phyloP scores from a whole-genome alignment of 1,140 invertebrate genomes.

The Atta cephalotes region DNA sequence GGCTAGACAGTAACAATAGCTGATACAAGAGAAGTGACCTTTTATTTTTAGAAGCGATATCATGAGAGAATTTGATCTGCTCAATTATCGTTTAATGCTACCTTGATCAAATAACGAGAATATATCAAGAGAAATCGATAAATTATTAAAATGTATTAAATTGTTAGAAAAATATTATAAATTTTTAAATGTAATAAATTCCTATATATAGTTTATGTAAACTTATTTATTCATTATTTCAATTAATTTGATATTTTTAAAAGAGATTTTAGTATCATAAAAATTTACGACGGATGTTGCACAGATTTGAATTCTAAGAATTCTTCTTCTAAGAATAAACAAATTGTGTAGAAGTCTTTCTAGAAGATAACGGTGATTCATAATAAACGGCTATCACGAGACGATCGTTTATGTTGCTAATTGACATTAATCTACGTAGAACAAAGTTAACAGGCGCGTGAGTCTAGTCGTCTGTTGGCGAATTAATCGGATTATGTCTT shows the following conservation, averaged over 20 bases:
- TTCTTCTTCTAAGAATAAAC: background rate
- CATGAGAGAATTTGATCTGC: background rate
- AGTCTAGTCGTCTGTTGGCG: background rate
- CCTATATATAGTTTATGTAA: background rate
- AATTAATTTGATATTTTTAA: background rate
- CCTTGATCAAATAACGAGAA: background rate
- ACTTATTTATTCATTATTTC: background rate
- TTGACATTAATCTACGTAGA: constrained; percentile 46
- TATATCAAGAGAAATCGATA: background rate
- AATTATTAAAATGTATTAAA: background rate
- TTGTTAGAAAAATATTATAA: background rate
- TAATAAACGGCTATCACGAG: constrained; percentile 38
- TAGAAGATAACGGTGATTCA: background rate
- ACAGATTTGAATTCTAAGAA: background rate
- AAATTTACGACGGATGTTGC: background rate
- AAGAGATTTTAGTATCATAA: background rate
- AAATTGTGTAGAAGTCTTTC: constrained; percentile 8
- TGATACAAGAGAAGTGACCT: background rate
- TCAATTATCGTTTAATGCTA: background rate
- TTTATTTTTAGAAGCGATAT: constrained; percentile 36
- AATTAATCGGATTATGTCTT: constrained; percentile 62
- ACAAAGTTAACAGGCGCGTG: constrained; percentile 23
- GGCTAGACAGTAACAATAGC: background rate
- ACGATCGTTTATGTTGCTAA: constrained; percentile 35
- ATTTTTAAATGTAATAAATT: background rate